phyloP scores from a whole-genome alignment of 2,888 invertebrate genomes.

The Acleris cristana region DNA sequence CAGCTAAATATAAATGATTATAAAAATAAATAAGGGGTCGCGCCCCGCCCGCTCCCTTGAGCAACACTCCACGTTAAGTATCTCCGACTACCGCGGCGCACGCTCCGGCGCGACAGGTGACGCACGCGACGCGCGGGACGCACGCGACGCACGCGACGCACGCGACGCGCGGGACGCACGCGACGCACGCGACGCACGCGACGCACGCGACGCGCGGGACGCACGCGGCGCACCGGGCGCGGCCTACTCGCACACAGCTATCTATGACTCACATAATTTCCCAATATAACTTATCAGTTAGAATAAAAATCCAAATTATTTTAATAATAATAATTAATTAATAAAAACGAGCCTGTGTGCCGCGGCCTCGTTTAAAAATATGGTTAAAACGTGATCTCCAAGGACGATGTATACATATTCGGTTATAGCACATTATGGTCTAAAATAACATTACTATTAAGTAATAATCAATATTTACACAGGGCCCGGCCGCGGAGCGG shows the following conservation, averaged over 20 bases:
- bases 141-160: too few species aligned
- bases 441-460: slow-evolving; percentile 80
- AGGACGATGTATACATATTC: slow-evolving; percentile 60
- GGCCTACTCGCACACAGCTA: slow-evolving; percentile 49
- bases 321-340: slow-evolving; percentile 61
- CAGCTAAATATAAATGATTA: slow-evolving; percentile 80
- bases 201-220: too few species aligned
- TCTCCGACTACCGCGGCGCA: slow-evolving; percentile 43
- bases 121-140: too few species aligned
- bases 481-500: slow-evolving; percentile 41
- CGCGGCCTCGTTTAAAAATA: slow-evolving; percentile 45
- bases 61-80: slow-evolving; percentile 57
- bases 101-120: too few species aligned
- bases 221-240: neutral
- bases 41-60: slow-evolving; percentile 65
- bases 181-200: too few species aligned
- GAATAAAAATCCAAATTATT: slow-evolving; percentile 65
- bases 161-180: too few species aligned
- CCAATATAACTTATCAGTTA: slow-evolving; percentile 39
- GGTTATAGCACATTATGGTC: slow-evolving; percentile 79
- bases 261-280: slow-evolving; percentile 55
- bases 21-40: slow-evolving; percentile 80
- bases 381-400: slow-evolving; percentile 39
- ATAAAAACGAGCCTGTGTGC: slow-evolving; percentile 62
- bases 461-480: slow-evolving; percentile 81